Evolutionary conservation across 2,797 vertebrate genomes (phyloP).

Genomic region (Myotis myotis): DNA sequence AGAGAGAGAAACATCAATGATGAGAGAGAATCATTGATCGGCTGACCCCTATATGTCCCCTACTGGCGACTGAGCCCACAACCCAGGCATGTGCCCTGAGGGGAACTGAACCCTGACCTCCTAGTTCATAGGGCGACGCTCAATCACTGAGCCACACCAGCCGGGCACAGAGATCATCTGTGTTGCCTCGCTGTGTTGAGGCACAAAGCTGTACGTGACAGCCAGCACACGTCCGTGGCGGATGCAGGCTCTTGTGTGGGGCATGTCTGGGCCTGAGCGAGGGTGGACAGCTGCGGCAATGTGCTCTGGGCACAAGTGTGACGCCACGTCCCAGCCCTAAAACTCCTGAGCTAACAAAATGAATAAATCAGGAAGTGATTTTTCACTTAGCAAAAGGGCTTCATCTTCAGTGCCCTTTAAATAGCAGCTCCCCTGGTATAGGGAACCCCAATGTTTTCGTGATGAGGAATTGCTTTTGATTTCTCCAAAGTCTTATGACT

Average conservation of each 20-base stretch:
- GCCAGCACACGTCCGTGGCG: neutral
- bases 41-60: too few species aligned
- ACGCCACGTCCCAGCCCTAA: neutral
- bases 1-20: too few species aligned
- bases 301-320: neutral
- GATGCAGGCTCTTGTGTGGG: rapidly evolving
- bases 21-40: too few species aligned
- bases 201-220: neutral
- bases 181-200: neutral
- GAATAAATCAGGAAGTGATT: slow-evolving; percentile 67
- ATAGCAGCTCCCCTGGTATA: slow-evolving; percentile 52
- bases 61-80: too few species aligned
- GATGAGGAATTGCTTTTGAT: slow-evolving; percentile 57
- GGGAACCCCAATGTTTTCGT: slow-evolving; percentile 65
- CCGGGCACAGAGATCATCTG: neutral
- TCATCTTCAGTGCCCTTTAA: slow-evolving; percentile 25
- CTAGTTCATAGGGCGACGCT: too few species aligned
- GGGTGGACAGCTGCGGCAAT: neutral
- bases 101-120: too few species aligned
- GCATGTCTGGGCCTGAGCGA: neutral
- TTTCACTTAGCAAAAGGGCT: slow-evolving; percentile 61
- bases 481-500: slow-evolving; percentile 62
- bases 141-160: too few species aligned
- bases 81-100: too few species aligned
- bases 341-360: slow-evolving; percentile 66